Evolutionary conservation across 2,888 invertebrate species (phyloP).

Genomic region (Horisme vitalbata): DNA sequence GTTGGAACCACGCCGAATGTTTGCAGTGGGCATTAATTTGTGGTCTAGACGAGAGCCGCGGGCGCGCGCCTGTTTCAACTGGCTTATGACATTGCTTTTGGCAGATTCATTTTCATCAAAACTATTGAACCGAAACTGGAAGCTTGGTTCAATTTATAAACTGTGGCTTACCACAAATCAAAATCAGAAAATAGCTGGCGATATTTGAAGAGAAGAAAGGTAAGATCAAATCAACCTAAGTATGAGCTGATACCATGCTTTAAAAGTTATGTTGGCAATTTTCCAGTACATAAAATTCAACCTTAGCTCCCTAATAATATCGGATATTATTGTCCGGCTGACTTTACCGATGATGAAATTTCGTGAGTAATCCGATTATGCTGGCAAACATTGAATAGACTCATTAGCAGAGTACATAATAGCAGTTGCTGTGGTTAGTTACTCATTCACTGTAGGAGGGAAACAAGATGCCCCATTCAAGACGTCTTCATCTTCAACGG

Average conservation of each 20-base stretch:
- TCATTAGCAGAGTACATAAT: conserved; percentile 15
- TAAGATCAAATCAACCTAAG: no score
- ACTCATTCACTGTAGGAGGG: conserved; percentile 6
- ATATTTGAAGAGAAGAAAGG: no score
- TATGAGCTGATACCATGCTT: no score
- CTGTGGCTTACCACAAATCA: no score
- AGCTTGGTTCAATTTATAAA: no score
- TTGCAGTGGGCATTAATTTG: conserved; percentile 21
- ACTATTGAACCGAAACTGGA: background rate
- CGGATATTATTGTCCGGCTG: conserved; percentile 4
- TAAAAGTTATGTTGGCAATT: no score
- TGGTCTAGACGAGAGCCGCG: conserved; percentile 26
- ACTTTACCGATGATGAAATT: conserved; percentile 9
- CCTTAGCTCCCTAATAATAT: background rate
- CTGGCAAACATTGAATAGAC: conserved; percentile 18
- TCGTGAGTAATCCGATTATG: conserved; percentile 17
- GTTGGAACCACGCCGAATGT: conserved; percentile 15
- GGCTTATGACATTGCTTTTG: conserved; percentile 11
- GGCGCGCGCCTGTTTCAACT: conserved; percentile 1
- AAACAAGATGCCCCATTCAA: conserved; percentile 1
- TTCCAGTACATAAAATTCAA: background rate
- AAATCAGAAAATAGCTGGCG: no score
- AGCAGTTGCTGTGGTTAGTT: conserved; percentile 5
- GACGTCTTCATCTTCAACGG: background rate
- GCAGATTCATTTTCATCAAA: conserved; percentile 10